Base-by-base conservation (phyloP, 2,113 vertebrate species). In the Macquaria australasica region DNA sequence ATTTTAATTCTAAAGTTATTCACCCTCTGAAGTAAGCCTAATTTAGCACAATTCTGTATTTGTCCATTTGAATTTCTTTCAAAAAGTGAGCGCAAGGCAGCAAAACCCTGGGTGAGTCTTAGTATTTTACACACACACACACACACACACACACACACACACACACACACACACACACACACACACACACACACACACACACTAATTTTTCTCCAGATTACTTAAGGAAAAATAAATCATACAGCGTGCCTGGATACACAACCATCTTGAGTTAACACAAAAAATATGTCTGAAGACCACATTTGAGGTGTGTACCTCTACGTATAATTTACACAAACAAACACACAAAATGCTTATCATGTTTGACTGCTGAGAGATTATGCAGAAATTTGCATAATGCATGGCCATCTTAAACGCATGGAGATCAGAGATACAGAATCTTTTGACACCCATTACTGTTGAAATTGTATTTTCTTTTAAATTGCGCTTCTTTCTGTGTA, bases 401-500 rank as follows among this genome's bases (percentile, higher is more conserved):
- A 50, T 69, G 69, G 31, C 20, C 56, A 73, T 56, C 73, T 73
- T 7, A 74, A 78, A 85, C 0, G 1, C 8, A 20, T 1, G 6
- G 8, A 31, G 63, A 60, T 55, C 60, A 10, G 43, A 81, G 48
- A 55, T 64, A 23, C 6, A 8, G 23, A 39, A 18, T 72, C 50
- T 50, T 71, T 67, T 81, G 50, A 8, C n/a, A 77, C 3, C 11
- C 9, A 23, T 50, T 31, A 39, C 9, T 41, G 16, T 14, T 84
- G 53, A 74, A 63, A 59, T 20, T 43, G 56, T 72, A 45, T 73
- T 56, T 31, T 63, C 21, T 59, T 80, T 81, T 37, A 56, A n/a
- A 20, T 31, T 60, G 48, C 20, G 6, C 7, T 9, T 77, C 10
- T 77, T 84, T 84, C 39, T 21, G 14, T 73, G 55, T 9, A 73